These are phyloP conservation scores for Hyles vespertilio DNA, from an alignment of 1,140 invertebrate genomes.

Conservation along the genomic window DNA sequence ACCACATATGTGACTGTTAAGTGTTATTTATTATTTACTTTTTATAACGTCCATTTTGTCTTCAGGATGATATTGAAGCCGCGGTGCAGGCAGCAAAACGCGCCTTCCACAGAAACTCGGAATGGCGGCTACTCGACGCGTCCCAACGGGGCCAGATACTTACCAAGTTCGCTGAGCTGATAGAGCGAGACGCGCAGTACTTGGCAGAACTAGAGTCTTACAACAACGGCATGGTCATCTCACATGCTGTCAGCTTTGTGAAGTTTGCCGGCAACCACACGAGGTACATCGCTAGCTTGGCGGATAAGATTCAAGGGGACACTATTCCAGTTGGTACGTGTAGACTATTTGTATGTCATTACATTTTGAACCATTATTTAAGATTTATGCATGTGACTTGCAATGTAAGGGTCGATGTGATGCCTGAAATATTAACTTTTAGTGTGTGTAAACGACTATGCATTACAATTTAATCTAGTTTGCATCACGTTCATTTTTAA, in stretches of 20 bases:
- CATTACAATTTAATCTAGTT: too few relatives aligned
- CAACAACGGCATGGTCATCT: slow-evolving; percentile 48
- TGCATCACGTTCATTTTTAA: neutral
- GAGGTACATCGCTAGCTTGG: slow-evolving; percentile 43
- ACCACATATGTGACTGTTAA: too few relatives aligned
- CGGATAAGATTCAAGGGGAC: slow-evolving; percentile 83
- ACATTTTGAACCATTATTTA: neutral
- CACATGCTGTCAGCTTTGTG: slow-evolving; percentile 75
- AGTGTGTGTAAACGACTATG: too few relatives aligned
- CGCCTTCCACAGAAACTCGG: slow-evolving; percentile 82
- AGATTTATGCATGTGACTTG: neutral
- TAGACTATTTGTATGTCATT: neutral
- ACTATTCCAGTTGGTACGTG: slow-evolving; percentile 45
- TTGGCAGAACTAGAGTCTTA: slow-evolving; percentile 78
- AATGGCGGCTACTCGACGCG: slow-evolving; percentile 84
- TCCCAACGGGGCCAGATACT: slow-evolving; percentile 73
- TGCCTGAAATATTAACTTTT: too few relatives aligned
- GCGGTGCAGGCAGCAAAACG: slow-evolving; percentile 87
- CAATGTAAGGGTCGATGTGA: too few relatives aligned
- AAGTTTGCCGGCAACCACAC: slow-evolving; percentile 79
- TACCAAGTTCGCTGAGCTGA: slow-evolving; percentile 80
- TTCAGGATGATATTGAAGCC: slow-evolving; percentile 82
- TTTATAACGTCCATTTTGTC: too few relatives aligned
- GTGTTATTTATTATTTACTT: too few relatives aligned
- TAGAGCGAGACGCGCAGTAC: slow-evolving; percentile 80